A percentile compares a stretch with the other conserved stretches of the same genome.
These are phyloP conservation scores for Lasius platythorax DNA, from an alignment of 2,888 invertebrate genomes.

Conservation along the genomic window DNA sequence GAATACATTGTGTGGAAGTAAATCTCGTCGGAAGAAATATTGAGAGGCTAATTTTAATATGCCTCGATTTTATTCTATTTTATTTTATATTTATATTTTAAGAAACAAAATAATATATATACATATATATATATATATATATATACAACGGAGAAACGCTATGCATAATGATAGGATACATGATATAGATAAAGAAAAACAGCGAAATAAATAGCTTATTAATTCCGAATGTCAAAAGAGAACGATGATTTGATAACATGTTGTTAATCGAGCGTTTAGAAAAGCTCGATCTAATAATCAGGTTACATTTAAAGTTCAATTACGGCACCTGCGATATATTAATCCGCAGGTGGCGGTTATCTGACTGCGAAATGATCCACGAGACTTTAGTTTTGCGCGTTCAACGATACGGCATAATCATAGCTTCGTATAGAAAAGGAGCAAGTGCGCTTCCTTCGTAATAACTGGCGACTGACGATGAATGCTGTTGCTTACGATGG, in stretches of 20 bases:
- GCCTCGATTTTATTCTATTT: neutral
- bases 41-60: neutral
- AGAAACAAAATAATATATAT: no score
- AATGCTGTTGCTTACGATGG: conserved; percentile 54
- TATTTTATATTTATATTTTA: no score
- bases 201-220: neutral
- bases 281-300: neutral
- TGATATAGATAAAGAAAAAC: neutral
- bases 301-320: neutral
- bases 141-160: neutral
- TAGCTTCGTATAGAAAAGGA: conserved; percentile 43
- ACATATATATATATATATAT: no score
- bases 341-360: neutral
- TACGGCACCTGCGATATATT: neutral
- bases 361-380: neutral
- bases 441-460: conserved; percentile 45
- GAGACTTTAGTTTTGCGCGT: neutral
- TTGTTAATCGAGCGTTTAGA: neutral
- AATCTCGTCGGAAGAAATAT: neutral
- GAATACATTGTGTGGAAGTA: neutral
- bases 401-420: conserved; percentile 20
- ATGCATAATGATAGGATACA: neutral
- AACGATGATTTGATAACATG: neutral
- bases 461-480: conserved; percentile 53
- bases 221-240: neutral